Evolutionary conservation across 37 sponge, comb jelly and placozoan species (phyloP).

Genomic region (Chondrosia reniformis): DNA sequence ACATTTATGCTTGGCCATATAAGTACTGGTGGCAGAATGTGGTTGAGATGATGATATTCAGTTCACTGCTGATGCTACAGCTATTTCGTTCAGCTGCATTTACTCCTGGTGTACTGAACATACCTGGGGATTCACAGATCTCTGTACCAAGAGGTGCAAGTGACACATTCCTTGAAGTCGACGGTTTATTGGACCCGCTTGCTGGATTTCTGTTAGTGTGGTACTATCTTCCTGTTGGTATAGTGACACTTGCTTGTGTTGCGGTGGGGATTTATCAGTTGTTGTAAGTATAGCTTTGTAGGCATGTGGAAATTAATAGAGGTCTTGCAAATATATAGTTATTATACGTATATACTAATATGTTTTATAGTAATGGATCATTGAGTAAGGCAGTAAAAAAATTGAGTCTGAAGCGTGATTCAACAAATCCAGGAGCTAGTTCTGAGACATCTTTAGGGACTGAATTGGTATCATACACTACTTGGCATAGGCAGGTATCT

Average conservation of each 20-base stretch:
- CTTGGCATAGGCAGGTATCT: no score
- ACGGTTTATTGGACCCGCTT: background rate
- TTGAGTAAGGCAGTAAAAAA: no score
- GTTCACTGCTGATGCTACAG: conserved; percentile 28
- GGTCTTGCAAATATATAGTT: no score
- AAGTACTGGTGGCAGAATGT: conserved; percentile 39
- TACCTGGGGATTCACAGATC: background rate
- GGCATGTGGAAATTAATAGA: no score
- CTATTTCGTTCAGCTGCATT: conserved; percentile 25
- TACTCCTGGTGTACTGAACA: conserved; percentile 24
- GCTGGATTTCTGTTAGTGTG: conserved; percentile 29
- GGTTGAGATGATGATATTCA: conserved; percentile 31
- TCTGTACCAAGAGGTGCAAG: background rate
- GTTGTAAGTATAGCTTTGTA: background rate
- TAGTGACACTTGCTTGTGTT: background rate
- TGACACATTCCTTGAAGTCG: background rate
- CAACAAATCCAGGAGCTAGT: no score
- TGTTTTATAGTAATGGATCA: no score
- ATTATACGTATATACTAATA: no score
- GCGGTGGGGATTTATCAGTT: background rate
- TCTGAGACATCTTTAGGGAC: no score
- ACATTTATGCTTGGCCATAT: conserved; percentile 51
- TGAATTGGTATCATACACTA: no score
- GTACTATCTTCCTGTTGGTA: conserved; percentile 43
- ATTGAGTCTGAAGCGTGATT: no score